Conservation (phyloP, 2,797 vertebrate genomes). For the Parauchenoglanis punctatus region DNA sequence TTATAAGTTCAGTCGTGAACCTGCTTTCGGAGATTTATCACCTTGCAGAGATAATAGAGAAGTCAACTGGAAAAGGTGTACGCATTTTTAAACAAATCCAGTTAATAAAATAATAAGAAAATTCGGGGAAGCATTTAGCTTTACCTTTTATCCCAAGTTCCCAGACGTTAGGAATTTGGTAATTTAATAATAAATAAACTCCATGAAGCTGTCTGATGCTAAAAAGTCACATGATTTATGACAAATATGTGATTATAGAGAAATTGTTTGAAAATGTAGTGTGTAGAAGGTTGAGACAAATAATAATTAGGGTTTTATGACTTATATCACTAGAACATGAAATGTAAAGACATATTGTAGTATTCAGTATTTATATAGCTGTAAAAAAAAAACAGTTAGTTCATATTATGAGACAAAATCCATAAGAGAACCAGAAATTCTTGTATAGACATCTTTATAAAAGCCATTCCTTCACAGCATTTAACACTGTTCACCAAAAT, state of each 20-base stretch:
- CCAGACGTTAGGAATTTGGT: not conserved
- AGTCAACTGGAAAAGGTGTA: not conserved
- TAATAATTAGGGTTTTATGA: not conserved
- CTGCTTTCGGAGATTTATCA: not conserved
- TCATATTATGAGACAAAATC: not conserved
- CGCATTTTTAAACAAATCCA: not conserved
- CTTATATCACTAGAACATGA: not conserved
- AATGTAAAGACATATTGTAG: not conserved
- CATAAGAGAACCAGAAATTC: not conserved
- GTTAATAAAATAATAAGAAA: not conserved
- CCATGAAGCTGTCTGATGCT: not conserved
- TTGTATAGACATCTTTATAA: constrained; percentile 21
- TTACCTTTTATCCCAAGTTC: not conserved
- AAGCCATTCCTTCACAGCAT: not conserved
- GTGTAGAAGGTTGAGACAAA: not conserved
- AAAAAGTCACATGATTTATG: not conserved
- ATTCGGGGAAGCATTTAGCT: too few relatives aligned
- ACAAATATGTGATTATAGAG: not conserved
- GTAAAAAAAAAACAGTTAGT: not conserved
- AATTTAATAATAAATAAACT: not conserved
- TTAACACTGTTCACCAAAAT: constrained; percentile 41
- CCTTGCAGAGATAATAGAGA: not conserved
- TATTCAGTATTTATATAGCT: not conserved
- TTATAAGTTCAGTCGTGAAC: not conserved
- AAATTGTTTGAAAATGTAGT: not conserved